These are phyloP conservation scores for Microtus pennsylvanicus DNA, from an alignment of 2,113 vertebrate genomes.

Conservation along the genomic window DNA sequence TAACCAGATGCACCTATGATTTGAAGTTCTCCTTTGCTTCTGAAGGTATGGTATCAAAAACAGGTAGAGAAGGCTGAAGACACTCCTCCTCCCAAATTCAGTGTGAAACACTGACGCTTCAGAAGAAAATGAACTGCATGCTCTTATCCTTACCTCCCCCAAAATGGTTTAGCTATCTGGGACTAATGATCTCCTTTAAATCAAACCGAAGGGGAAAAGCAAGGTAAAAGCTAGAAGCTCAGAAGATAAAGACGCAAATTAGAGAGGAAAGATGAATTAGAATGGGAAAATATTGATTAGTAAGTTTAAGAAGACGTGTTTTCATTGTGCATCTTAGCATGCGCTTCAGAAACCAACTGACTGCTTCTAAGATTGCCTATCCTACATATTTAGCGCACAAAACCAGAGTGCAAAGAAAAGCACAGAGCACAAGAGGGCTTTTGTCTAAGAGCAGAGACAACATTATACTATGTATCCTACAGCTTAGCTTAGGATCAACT, in stretches of 20 bases:
- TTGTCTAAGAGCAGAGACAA: not conserved
- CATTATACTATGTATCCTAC: not conserved
- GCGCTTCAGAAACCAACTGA: not conserved
- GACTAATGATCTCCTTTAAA: constrained; percentile 30
- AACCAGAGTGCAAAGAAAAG: constrained; percentile 4
- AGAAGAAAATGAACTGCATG: constrained; percentile 23
- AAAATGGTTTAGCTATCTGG: not conserved
- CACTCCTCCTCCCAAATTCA: not conserved
- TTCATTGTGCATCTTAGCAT: constrained; percentile 39
- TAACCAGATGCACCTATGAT: not conserved
- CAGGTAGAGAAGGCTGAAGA: not conserved
- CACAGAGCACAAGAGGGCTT: constrained; percentile 1
- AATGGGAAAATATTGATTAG: not conserved
- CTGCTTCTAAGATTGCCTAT: not conserved
- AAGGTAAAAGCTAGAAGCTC: constrained; percentile 41
- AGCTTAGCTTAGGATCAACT: constrained; percentile 9
- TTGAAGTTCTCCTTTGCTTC: not conserved
- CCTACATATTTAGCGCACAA: constrained; percentile 21
- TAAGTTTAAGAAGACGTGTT: constrained; percentile 19
- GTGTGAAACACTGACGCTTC: not conserved
- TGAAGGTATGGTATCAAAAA: not conserved
- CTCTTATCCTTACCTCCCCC: not conserved
- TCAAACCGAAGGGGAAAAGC: constrained; percentile 17
- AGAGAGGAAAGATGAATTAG: not conserved
- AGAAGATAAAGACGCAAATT: not conserved